Evolutionary conservation across 2,797 vertebrate genomes (phyloP).

Genomic region (Artibeus jamaicensis): DNA sequence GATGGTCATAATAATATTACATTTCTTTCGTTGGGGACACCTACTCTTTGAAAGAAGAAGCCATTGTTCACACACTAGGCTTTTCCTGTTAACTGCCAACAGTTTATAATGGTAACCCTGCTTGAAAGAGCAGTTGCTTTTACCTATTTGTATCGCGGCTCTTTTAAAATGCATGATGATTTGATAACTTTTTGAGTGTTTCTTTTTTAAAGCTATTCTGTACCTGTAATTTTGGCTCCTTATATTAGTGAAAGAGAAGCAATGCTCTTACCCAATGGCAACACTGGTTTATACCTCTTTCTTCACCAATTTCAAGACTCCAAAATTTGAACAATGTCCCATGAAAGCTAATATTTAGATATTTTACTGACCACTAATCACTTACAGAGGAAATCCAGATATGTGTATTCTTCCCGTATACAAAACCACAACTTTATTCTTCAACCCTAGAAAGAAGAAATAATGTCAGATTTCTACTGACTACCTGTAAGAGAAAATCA

Average conservation of each 20-base stretch:
- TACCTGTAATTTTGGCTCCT: not conserved
- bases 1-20: not conserved
- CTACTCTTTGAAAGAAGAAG: not conserved
- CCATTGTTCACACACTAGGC: not conserved
- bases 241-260: not conserved
- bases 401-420: not conserved
- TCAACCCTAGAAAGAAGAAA: not conserved
- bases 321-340: not conserved
- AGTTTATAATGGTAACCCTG: not conserved
- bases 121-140: not conserved
- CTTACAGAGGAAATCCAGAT: conserved; percentile 6
- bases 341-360: not conserved
- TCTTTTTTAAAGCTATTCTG: conserved; percentile 38
- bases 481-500: not conserved
- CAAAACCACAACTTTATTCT: conserved; percentile 2
- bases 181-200: conserved; percentile 9
- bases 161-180: conserved; percentile 34
- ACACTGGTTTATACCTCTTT: not conserved
- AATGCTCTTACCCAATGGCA: not conserved
- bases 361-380: not conserved
- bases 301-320: not conserved
- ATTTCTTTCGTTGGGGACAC: not conserved
- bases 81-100: not conserved
- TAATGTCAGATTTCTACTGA: not conserved
- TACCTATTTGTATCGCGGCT: conserved; percentile 15